Conservation (phyloP, 2,113 vertebrate genomes). For the Jaculus jaculus region DNA sequence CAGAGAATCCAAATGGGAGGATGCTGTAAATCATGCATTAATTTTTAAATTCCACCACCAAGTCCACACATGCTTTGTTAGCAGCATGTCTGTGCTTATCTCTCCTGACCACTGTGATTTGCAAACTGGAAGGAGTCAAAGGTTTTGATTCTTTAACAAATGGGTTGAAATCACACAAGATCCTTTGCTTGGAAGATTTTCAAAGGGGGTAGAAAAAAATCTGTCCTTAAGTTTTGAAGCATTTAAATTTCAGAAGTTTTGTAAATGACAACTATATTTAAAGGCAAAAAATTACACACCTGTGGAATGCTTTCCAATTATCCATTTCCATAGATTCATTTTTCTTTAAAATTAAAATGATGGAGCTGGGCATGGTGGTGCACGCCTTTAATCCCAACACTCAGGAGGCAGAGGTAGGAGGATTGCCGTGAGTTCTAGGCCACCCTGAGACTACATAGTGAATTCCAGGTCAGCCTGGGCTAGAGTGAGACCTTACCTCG, state of each 20-base stretch:
- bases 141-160: not conserved
- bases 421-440: too few species aligned
- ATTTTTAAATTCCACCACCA: not conserved
- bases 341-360: too few species aligned
- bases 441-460: too few species aligned
- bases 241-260: not conserved
- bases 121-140: not conserved
- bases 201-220: not conserved
- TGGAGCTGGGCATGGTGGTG: too few species aligned
- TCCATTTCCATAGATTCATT: not conserved
- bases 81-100: not conserved
- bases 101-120: not conserved
- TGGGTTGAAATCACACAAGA: not conserved
- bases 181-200: not conserved
- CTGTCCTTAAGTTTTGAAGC: not conserved
- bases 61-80: not conserved
- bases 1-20: too few species aligned
- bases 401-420: too few species aligned
- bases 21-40: not conserved
- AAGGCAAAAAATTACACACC: not conserved
- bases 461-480: too few species aligned
- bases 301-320: not conserved
- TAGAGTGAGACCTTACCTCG: too few species aligned
- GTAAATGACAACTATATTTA: conserved; percentile 12
- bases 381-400: too few species aligned